These are phyloP conservation scores for Coelopa frigida DNA, from an alignment of 1,140 invertebrate genomes.

Conservation along the genomic window DNA sequence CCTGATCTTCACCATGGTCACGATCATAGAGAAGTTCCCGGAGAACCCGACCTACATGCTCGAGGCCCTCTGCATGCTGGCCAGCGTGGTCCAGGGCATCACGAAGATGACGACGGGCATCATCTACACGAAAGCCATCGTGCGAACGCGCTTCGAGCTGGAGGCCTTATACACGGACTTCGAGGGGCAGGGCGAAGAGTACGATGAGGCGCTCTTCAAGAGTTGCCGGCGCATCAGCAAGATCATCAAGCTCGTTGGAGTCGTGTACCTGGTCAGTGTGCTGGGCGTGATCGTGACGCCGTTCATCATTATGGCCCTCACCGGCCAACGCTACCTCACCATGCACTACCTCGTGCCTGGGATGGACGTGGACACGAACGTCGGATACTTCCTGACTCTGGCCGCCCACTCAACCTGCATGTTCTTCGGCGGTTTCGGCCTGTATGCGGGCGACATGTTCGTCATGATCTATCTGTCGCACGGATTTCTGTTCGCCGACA, in stretches of 20 bases:
- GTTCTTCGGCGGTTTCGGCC: constrained; percentile 14
- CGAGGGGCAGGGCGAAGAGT: constrained; percentile 12
- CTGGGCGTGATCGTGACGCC: constrained; percentile 12
- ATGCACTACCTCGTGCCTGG: constrained; percentile 22
- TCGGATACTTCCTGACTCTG: constrained; percentile 15
- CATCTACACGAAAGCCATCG: neutral
- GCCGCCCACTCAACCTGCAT: constrained; percentile 1
- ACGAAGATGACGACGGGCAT: constrained; percentile 15
- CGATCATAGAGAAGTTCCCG: constrained; percentile 10
- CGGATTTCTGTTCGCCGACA: constrained; percentile 16
- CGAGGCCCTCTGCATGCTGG: constrained; percentile 16
- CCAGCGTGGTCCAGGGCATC: constrained; percentile 15
- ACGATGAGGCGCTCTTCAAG: constrained; percentile 2
- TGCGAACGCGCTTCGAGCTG: neutral
- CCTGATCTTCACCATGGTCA: constrained; percentile 13
- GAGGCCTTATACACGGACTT: constrained; percentile 13
- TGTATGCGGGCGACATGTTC: constrained; percentile 21
- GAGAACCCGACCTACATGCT: constrained; percentile 16
- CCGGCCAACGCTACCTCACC: constrained; percentile 1
- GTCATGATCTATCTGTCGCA: constrained; percentile 18
- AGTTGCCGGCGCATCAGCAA: constrained; percentile 6
- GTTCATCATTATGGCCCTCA: neutral
- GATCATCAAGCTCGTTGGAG: constrained; percentile 1
- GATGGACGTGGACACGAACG: constrained; percentile 13
- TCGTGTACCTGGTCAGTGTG: constrained; percentile 4